These are phyloP conservation scores for Hydroisotoma schaefferi DNA, from an alignment of 2,888 invertebrate genomes.

Conservation along the genomic window DNA sequence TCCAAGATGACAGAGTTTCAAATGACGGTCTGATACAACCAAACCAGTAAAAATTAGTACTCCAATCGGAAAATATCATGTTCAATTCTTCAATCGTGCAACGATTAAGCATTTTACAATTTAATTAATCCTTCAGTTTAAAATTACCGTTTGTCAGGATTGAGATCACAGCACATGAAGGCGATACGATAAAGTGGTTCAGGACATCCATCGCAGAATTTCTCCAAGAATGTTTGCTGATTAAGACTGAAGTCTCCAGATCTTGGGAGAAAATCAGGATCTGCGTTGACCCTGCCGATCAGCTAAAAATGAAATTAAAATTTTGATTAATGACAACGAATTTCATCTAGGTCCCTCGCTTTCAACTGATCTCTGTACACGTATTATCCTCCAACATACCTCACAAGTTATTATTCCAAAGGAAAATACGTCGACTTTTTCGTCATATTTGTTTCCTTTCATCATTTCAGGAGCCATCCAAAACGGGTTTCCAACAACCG, in stretches of 20 bases:
- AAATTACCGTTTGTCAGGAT: slow-evolving; percentile 76
- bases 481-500: slow-evolving; percentile 94
- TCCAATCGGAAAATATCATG: neutral
- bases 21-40: slow-evolving; percentile 87
- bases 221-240: slow-evolving; percentile 76
- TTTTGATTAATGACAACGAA: too few relatives aligned
- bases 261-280: slow-evolving; percentile 88
- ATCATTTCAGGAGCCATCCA: slow-evolving; percentile 99
- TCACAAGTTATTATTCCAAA: slow-evolving; percentile 94
- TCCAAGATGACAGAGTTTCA: slow-evolving; percentile 84
- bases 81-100: neutral
- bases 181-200: slow-evolving; percentile 83
- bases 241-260: slow-evolving; percentile 89
- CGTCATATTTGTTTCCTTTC: slow-evolving; percentile 92
- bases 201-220: slow-evolving; percentile 79
- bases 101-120: neutral
- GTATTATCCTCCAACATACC: slow-evolving; percentile 57
- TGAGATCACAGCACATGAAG: slow-evolving; percentile 83
- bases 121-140: slow-evolving; percentile 6
- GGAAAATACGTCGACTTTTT: slow-evolving; percentile 93
- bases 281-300: slow-evolving; percentile 89
- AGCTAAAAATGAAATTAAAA: too few relatives aligned
- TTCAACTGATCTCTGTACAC: too few relatives aligned
- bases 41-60: slow-evolving; percentile 41
- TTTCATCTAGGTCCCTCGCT: too few relatives aligned